Evolutionary conservation across 2,113 vertebrate genomes (phyloP), one percentile per base, ranked within the genome.

Genomic region (Sciurus niger): DNA sequence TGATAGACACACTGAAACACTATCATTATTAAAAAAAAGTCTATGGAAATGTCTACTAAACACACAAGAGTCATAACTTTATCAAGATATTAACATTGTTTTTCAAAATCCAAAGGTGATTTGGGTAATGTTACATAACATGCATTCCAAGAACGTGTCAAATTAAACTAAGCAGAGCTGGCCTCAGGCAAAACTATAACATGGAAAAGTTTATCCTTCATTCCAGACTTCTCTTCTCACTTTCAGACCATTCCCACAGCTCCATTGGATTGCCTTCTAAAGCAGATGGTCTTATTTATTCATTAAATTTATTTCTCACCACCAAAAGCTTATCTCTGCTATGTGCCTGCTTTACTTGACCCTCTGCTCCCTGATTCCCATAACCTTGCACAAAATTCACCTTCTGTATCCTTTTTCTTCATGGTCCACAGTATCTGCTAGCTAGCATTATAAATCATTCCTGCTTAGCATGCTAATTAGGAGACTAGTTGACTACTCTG

Each of bases 211-310:
- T 91, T 67, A 40, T 76, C 16, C 30, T 91, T 91, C 74, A 53
- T 76, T 86, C 76, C 43, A 72, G 86, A 43, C 37, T 58, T 83
- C 43, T 28, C 92, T 20, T 32, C 22, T 80, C 46, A 20, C 22
- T 89, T 60, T 60, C 51, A 43, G 53, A 48, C 9, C 34, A 72
- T 84, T 84, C 34, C 68, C 48, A 43, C 17, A 46, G 48, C 37
- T 58, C 83, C 17, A 16, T 37, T 34, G 22, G 40, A 24, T 83
- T 74, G 32, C 65, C 43, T 70, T 74, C 10, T 32, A 83, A 84
- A 95, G 77, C 84, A 92, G 43, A 85, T 90, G 67, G 85, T 76
- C 89, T 70, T 90, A 92, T 68, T 74, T 89, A 73, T 70, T 89
- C 28, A 78, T 70, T 90, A 46, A 55, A 1, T 86, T 89, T 76